Conservation (phyloP, 2,888 invertebrate genomes). For the Laspeyria flexula region DNA sequence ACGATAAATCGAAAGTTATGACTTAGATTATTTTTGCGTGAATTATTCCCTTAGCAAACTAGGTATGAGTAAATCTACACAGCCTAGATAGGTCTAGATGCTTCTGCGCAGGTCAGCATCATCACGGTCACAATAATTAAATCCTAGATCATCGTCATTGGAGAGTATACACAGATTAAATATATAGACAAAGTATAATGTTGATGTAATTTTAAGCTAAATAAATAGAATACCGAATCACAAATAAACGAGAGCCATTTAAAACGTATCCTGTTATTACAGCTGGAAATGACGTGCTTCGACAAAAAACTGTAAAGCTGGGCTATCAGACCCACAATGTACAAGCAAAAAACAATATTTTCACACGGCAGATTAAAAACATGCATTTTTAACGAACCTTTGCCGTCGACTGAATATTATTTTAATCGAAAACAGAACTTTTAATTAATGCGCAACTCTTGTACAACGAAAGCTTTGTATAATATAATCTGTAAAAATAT, state of each 20-base stretch:
- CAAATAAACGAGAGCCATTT: conserved; percentile 9
- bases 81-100: too few relatives aligned
- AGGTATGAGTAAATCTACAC: too few relatives aligned
- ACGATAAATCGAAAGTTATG: too few relatives aligned
- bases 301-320: conserved; percentile 17
- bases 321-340: conserved; percentile 15
- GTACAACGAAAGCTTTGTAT: conserved; percentile 13
- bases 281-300: conserved; percentile 15
- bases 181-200: too few relatives aligned
- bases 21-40: too few relatives aligned
- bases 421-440: conserved; percentile 39
- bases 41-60: too few relatives aligned
- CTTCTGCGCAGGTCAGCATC: too few relatives aligned
- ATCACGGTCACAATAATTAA: too few relatives aligned
- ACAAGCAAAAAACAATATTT: conserved; percentile 32
- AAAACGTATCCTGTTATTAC: conserved; percentile 9
- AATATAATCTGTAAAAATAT: conserved; percentile 2
- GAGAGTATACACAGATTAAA: too few relatives aligned
- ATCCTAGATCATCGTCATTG: too few relatives aligned
- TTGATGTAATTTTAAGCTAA: neutral
- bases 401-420: conserved; percentile 25
- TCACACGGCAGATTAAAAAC: conserved; percentile 41
- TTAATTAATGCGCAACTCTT: conserved; percentile 31
- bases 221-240: conserved; percentile 7
- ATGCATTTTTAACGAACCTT: conserved; percentile 45